phyloP scores from a whole-genome alignment of 2,113 vertebrate species.

The Synchiropus splendidus region DNA sequence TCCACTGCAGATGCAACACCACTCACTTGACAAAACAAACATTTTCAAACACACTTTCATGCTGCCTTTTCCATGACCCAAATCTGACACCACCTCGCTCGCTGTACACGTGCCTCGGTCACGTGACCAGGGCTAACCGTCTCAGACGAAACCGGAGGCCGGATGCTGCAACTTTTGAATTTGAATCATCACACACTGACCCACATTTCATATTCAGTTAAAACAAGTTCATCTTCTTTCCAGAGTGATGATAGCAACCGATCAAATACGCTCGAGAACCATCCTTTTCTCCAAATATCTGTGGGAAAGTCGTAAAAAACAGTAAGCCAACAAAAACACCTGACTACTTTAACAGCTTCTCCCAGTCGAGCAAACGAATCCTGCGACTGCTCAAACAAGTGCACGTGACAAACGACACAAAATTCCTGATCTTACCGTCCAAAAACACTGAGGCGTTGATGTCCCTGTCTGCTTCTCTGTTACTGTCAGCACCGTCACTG shows the following conservation, averaged over 20 bases:
- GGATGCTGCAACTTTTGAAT: conserved; percentile 25
- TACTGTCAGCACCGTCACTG: conserved; percentile 34
- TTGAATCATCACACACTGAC: conserved; percentile 15
- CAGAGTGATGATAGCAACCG: neutral
- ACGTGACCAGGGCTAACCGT: conserved; percentile 42
- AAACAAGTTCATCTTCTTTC: conserved; percentile 11
- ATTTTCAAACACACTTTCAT: neutral
- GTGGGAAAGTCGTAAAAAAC: conserved; percentile 6
- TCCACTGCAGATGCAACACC: conserved; percentile 43
- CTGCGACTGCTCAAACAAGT: conserved; percentile 2
- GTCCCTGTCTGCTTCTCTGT: conserved; percentile 39
- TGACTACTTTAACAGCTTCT: neutral
- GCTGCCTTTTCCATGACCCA: neutral
- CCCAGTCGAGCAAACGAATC: neutral
- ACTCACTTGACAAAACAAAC: neutral
- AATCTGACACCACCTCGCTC: conserved; percentile 2
- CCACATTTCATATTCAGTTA: conserved; percentile 19
- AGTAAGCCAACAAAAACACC: neutral
- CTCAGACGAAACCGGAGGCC: conserved; percentile 31
- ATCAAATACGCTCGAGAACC: neutral
- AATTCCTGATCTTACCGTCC: conserved; percentile 56
- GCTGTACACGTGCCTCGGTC: conserved; percentile 31
- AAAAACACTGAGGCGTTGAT: conserved; percentile 17
- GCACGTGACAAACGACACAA: neutral
- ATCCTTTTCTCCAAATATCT: neutral